These are phyloP conservation scores for Drosophila dunni DNA, from an alignment of 1,140 invertebrate genomes.

Conservation along the genomic window DNA sequence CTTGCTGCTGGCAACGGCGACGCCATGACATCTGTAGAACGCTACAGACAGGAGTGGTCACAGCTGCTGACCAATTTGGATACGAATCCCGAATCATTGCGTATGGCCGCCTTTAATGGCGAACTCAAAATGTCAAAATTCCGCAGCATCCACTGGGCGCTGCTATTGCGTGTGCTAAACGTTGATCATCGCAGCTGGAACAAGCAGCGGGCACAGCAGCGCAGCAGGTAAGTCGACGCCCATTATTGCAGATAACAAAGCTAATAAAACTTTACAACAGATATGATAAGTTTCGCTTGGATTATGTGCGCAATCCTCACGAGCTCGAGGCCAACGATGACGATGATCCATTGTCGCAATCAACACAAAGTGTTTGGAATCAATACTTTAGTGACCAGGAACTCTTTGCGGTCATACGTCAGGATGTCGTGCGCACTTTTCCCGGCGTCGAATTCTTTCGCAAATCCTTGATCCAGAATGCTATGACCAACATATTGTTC, in stretches of 20 bases:
- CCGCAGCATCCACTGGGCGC: conserved; percentile 85
- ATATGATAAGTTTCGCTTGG: conserved; percentile 75
- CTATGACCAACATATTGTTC: conserved; percentile 88
- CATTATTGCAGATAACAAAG: neutral
- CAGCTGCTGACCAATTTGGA: conserved; percentile 69
- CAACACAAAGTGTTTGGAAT: conserved; percentile 90
- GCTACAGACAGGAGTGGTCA: conserved; percentile 83
- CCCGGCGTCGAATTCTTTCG: conserved; percentile 92
- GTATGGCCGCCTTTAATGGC: conserved; percentile 81
- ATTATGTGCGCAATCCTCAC: conserved; percentile 81
- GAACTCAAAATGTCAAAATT: conserved; percentile 85
- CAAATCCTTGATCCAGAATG: conserved; percentile 87
- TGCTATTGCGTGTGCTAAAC: conserved; percentile 83
- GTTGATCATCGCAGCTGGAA: conserved; percentile 78
- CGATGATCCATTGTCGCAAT: conserved; percentile 77
- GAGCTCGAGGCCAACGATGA: conserved; percentile 55
- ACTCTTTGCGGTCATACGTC: conserved; percentile 89
- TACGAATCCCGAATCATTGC: conserved; percentile 66
- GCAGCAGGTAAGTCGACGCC: conserved; percentile 50
- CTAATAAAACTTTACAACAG: conserved; percentile 32
- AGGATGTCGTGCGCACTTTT: conserved; percentile 93
- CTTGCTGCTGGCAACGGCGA: conserved; percentile 20
- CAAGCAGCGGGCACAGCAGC: conserved; percentile 64
- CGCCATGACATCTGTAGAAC: conserved; percentile 77
- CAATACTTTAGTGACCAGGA: conserved; percentile 93